Evolutionary conservation across 2,888 invertebrate genomes (phyloP).

Genomic region (Agelastica alni): DNA sequence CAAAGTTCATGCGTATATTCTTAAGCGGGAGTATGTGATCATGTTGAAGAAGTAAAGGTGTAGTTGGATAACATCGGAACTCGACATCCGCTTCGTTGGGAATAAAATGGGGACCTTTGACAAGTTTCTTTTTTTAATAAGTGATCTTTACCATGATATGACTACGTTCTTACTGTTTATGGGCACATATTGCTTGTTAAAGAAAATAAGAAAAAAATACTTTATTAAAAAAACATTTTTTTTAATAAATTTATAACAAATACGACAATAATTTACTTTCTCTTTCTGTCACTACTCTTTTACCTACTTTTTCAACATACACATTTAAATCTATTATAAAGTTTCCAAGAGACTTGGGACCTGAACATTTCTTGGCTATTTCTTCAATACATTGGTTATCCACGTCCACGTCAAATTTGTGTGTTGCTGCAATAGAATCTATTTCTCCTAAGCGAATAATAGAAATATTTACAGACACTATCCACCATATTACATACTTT

Average conservation of each 20-base stretch:
- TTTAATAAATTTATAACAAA: not conserved
- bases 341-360: not conserved
- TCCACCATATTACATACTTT: slow-evolving; percentile 29
- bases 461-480: slow-evolving; percentile 24
- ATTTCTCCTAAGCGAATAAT: slow-evolving; percentile 7
- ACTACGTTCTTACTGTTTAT: too few relatives aligned
- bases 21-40: too few relatives aligned
- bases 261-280: not conserved
- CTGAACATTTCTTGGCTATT: not conserved
- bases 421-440: not conserved
- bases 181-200: too few relatives aligned
- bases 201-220: too few relatives aligned
- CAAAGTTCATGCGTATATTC: too few relatives aligned
- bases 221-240: too few relatives aligned
- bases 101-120: too few relatives aligned
- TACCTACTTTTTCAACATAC: not conserved
- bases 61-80: too few relatives aligned
- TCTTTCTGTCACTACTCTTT: not conserved
- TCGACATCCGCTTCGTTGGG: too few relatives aligned
- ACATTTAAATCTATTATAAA: not conserved
- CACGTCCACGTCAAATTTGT: not conserved
- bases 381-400: not conserved
- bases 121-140: too few relatives aligned
- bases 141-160: too few relatives aligned
- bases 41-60: too few relatives aligned